phyloP scores from a whole-genome alignment of 1,140 invertebrate species.

The Apolygus lucorum region DNA sequence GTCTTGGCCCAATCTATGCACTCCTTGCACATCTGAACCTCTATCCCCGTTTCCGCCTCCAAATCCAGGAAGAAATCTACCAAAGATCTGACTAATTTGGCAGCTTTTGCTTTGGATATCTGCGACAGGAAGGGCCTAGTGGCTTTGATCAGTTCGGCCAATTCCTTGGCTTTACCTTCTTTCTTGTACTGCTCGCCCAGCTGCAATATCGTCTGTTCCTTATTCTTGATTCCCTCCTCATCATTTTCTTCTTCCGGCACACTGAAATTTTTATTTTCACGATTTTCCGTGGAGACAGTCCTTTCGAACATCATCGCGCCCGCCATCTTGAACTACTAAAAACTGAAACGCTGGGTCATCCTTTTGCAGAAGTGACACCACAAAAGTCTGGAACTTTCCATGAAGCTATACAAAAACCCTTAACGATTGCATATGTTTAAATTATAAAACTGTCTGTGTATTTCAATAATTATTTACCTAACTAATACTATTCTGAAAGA shows the following conservation, averaged over 20 bases:
- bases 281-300: conserved; percentile 57
- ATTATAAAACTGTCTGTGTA: neutral
- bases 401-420: neutral
- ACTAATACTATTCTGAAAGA: neutral
- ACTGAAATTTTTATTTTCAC: conserved; percentile 56
- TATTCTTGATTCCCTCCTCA: conserved; percentile 72
- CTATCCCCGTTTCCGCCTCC: conserved; percentile 85
- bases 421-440: neutral
- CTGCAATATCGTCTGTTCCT: conserved; percentile 83
- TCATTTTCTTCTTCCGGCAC: conserved; percentile 49
- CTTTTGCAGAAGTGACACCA: neutral
- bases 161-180: conserved; percentile 84
- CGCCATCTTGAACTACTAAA: conserved; percentile 53
- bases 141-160: conserved; percentile 86
- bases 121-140: conserved; percentile 87
- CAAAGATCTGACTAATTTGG: conserved; percentile 89
- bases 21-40: conserved; percentile 83
- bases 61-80: conserved; percentile 97
- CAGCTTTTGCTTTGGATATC: conserved; percentile 98
- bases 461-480: neutral
- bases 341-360: conserved; percentile 17
- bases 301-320: conserved; percentile 78
- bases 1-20: conserved; percentile 99
- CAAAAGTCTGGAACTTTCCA: neutral
- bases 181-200: conserved; percentile 83